Percentiles rank a stretch among this genome's conserved stretches.
Evolutionary conservation across 1,140 invertebrate species (phyloP).

Genomic region (Lutraria rhynchaena): DNA sequence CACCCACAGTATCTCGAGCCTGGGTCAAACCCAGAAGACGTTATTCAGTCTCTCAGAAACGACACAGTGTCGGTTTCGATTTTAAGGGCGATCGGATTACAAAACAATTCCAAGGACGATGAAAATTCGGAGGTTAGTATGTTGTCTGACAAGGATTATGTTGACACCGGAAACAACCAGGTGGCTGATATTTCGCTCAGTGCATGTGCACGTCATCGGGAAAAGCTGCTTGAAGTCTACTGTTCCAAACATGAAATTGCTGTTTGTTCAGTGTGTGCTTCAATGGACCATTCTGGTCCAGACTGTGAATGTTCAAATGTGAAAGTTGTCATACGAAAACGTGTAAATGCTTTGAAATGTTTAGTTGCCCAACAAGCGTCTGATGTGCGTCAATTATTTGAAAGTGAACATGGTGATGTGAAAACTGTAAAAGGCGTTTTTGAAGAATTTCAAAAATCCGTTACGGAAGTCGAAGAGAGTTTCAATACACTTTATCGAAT

Average conservation of each 20-base stretch:
- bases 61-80: constrained; percentile 47
- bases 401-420: not conserved
- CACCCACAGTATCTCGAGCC: not conserved
- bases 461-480: constrained; percentile 41
- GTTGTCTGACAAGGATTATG: not conserved
- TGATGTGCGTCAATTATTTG: constrained; percentile 25
- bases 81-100: constrained; percentile 33
- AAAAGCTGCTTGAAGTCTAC: constrained; percentile 30
- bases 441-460: constrained; percentile 39
- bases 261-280: constrained; percentile 33
- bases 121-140: not conserved
- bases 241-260: constrained; percentile 43
- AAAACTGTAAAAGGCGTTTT: constrained; percentile 32
- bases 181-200: not conserved
- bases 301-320: constrained; percentile 37
- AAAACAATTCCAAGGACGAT: not conserved
- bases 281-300: not conserved
- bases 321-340: constrained; percentile 20
- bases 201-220: constrained; percentile 50
- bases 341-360: constrained; percentile 49
- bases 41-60: constrained; percentile 18
- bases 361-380: constrained; percentile 34
- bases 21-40: not conserved
- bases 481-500: constrained; percentile 26
- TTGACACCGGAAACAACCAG: not conserved